These are phyloP conservation scores for Argyra leucocephala DNA, from an alignment of 2,888 invertebrate species.

Conservation along the genomic window DNA sequence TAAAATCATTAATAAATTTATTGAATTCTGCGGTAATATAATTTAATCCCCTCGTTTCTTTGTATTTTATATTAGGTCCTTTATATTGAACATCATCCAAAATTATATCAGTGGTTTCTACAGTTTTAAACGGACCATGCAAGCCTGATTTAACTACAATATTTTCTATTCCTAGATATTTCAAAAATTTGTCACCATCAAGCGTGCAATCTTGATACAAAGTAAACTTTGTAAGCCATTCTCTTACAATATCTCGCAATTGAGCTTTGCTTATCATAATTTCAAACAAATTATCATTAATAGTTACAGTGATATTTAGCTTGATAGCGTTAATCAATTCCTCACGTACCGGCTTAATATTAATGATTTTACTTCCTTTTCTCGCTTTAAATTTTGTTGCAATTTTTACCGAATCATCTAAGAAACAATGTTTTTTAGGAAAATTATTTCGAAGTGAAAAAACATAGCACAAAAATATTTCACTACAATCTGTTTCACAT, in stretches of 20 bases:
- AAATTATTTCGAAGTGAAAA: conserved; percentile 21
- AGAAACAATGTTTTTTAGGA: conserved; percentile 28
- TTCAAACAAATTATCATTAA: not conserved
- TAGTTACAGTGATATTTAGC: not conserved
- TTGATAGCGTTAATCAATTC: not conserved
- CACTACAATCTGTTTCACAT: conserved; percentile 25
- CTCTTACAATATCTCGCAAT: not conserved
- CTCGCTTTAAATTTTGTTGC: not conserved
- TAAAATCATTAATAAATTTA: conserved; percentile 26
- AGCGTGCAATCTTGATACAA: not conserved
- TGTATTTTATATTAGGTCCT: conserved; percentile 14
- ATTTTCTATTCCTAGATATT: conserved; percentile 10
- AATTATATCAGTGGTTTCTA: conserved; percentile 23
- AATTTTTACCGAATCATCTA: conserved; percentile 30
- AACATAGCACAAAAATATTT: conserved; percentile 28
- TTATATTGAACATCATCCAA: conserved; percentile 28
- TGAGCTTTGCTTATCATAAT: not conserved
- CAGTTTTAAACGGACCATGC: conserved; percentile 15
- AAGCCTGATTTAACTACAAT: not conserved
- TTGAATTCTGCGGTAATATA: conserved; percentile 29
- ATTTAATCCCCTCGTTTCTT: conserved; percentile 29
- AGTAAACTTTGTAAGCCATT: not conserved
- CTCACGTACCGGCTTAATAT: not conserved
- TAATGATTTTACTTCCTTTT: not conserved
- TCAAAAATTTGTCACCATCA: not conserved